These are phyloP conservation scores for Bubo scandiacus DNA, from an alignment of 2,113 vertebrate genomes.

Conservation along the genomic window DNA sequence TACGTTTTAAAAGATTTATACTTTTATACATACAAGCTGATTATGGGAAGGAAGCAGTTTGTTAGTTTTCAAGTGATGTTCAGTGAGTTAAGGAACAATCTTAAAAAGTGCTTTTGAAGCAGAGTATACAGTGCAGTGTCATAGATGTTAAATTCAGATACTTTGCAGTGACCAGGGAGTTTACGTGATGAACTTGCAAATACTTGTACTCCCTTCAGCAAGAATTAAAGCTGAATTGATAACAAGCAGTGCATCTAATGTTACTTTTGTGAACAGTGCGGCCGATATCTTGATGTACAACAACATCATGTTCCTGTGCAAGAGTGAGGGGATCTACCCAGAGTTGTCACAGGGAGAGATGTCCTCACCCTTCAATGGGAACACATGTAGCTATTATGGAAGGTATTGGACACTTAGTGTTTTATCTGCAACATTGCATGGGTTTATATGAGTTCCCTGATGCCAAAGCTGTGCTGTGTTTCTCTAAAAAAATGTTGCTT, in stretches of 20 bases:
- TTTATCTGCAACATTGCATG: not conserved
- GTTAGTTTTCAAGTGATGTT: not conserved
- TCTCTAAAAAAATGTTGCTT: not conserved
- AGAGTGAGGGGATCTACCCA: not conserved
- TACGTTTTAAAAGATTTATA: not conserved
- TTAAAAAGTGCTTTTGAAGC: not conserved
- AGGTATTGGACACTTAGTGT: fast-evolving
- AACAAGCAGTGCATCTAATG: fast-evolving
- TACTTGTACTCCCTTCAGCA: not conserved
- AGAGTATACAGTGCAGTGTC: not conserved
- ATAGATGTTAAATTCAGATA: not conserved
- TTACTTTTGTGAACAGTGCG: not conserved
- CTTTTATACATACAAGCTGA: not conserved
- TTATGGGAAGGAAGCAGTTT: not conserved
- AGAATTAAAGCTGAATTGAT: not conserved
- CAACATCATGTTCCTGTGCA: not conserved
- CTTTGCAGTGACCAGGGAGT: not conserved
- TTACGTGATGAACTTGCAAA: not conserved
- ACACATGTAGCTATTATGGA: fast-evolving
- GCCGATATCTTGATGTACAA: not conserved
- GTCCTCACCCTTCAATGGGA: not conserved
- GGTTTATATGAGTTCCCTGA: fast-evolving
- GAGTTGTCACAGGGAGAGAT: not conserved
- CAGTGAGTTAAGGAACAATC: not conserved
- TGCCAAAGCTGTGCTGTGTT: not conserved